Evolutionary conservation across 2,888 invertebrate species (phyloP), one percentile per base, ranked within the genome.

Genomic region (Nemotelus nigrinus): DNA sequence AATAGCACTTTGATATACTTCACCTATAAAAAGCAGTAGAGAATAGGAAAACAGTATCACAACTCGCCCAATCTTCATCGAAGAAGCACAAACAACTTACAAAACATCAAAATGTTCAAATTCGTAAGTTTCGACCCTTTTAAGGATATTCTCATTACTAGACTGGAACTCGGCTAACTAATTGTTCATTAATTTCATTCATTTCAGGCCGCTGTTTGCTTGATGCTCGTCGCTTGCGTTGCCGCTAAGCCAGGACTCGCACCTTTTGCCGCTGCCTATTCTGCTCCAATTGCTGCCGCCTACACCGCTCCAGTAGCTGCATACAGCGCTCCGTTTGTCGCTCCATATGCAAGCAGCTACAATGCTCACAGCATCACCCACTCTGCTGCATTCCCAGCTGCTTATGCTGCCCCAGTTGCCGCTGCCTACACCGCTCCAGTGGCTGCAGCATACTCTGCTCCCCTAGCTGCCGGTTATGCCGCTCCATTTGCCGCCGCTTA

Each of bases 321-420:
- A 7, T 65, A 83, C 4, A 82, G 83, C 8, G 82, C 85, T 5
- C 83, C 82, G 53, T 81, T 85, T 0, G 82, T 82, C 5, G 86
- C 85, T 64, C 75, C 75, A 48, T 75, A 64, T 45, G 75, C 75
- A 7, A 64, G 48, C 50, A 63, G 63, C 43, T 75, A 75, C 48
- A 72, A 72, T 25, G 72, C 72, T 25, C 72, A 72, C 47, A 47
- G 39, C 60, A 60, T 85, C 76, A 85, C 83, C 78, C 81, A 83
- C 60, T 83, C 79, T 57, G 82, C 84, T 72, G 87, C 86, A 77
- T 86, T 85, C 78, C 85, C 86, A 10, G 85, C 85, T 55, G 78
- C 85, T 55, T 83, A 85, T 8, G 68, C 76, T 68, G 85, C 85
- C 78, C 85, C 86, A 57, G 78, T 63, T 39, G 70, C 60, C 79